Evolutionary conservation across 2,113 vertebrate species (phyloP).

Genomic region (Sprattus sprattus): DNA sequence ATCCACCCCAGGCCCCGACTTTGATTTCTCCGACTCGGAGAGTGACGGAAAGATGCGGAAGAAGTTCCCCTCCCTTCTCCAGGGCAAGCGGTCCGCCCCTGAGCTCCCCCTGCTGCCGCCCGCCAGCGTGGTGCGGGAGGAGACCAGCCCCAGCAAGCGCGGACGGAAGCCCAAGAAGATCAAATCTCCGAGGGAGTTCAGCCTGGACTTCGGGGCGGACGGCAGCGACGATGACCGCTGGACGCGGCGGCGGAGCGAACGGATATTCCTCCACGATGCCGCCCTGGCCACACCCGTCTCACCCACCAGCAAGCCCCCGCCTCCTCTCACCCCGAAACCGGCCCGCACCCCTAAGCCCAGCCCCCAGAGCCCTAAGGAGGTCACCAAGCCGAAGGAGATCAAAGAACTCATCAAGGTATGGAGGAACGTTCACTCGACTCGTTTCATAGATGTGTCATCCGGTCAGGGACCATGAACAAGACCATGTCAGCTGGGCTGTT

Average conservation of each 20-base stretch:
- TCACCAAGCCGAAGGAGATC: constrained; percentile 73
- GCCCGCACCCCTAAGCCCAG: constrained; percentile 73
- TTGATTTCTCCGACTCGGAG: constrained; percentile 91
- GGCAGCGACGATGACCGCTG: constrained; percentile 90
- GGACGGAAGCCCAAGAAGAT: constrained; percentile 79
- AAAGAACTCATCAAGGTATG: constrained; percentile 70
- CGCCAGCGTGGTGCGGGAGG: constrained; percentile 53
- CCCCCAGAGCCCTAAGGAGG: constrained; percentile 74
- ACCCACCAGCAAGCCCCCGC: constrained; percentile 48
- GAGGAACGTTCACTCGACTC: neutral
- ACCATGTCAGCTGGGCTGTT: neutral
- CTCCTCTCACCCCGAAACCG: constrained; percentile 68
- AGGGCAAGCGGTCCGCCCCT: constrained; percentile 81
- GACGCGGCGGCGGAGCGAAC: constrained; percentile 88
- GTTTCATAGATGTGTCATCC: constrained; percentile 19
- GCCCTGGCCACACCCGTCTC: constrained; percentile 63
- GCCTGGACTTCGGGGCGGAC: constrained; percentile 80
- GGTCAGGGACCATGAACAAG: neutral
- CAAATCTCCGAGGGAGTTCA: constrained; percentile 78
- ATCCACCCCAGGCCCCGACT: constrained; percentile 79
- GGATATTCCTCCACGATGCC: constrained; percentile 93
- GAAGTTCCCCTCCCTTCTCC: constrained; percentile 81
- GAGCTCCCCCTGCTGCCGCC: constrained; percentile 70
- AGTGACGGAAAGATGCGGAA: constrained; percentile 83
- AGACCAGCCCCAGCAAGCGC: constrained; percentile 70